phyloP scores from a whole-genome alignment of 2,113 vertebrate genomes.

The Peromyscus leucopus region DNA sequence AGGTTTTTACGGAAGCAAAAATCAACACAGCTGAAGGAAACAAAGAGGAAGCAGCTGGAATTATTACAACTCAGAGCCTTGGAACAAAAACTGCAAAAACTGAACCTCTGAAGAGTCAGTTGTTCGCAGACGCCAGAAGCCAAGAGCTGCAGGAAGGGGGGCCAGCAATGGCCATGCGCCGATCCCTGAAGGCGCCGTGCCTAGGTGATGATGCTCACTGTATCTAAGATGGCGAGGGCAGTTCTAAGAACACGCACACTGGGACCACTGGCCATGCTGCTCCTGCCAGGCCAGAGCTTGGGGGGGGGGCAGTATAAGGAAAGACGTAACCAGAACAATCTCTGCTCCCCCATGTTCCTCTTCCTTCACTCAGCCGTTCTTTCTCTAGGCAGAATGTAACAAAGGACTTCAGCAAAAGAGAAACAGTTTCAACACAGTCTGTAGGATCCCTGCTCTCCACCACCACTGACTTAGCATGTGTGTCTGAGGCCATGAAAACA shows the following conservation, averaged over 20 bases:
- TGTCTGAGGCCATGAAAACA: background rate
- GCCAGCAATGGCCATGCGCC: background rate
- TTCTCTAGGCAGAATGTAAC: background rate
- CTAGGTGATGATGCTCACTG: background rate
- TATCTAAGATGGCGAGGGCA: background rate
- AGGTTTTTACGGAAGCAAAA: background rate
- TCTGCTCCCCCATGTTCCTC: background rate
- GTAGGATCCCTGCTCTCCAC: background rate
- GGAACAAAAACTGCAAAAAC: background rate
- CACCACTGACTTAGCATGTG: background rate
- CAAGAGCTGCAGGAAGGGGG: background rate
- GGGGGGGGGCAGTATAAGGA: background rate
- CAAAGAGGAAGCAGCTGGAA: background rate
- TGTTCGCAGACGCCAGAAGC: background rate
- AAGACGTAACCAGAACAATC: background rate
- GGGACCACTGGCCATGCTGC: background rate
- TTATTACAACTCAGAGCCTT: background rate
- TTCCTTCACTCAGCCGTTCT: background rate
- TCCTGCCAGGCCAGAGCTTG: background rate
- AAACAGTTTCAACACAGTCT: background rate
- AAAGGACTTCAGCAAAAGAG: background rate
- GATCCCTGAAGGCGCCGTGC: background rate
- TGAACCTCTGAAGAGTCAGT: background rate
- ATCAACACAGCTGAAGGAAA: background rate
- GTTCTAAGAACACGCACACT: background rate